Evolutionary conservation across 2,888 invertebrate genomes (phyloP), one percentile per base, ranked within the genome.

Genomic region (Sesia bembeciformis): DNA sequence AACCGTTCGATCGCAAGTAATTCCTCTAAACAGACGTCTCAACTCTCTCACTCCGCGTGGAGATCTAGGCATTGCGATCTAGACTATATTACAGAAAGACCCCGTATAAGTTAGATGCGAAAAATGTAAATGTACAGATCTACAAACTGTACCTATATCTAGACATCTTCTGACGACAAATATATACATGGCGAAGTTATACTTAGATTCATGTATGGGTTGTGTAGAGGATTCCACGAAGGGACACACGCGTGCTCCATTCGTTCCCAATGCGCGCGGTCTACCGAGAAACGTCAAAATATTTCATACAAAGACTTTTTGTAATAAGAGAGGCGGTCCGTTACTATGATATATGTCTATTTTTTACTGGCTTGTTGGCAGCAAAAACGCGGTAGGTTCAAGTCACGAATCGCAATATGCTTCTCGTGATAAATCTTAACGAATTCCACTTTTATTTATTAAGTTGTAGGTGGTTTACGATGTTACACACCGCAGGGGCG

Each of bases 391-490:
- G 78, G 68, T 70, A 58, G 68, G 74, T 69, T 62, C 60, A 61
- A 75, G 72, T 73, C 78, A 82, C 78, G 80, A 81, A 78, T 81
- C 74, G 81, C 82, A 82, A 83, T 82, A 80, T 75, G 74, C 75
- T 63, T 65, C 70, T 75, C 69, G 78, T 71, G 82, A 86, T 88
- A 88, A 88, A 88, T 89, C 86, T 87, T 84, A 76, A 74, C 75
- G 75, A 83, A 86, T 84, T 75, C 83, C 80, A 79, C 70, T 78
- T 85, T 85, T 85, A 87, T 87, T 87, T 87, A 89, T 89, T 88
- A 88, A 89, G 89, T 84, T 87, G 87, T 86, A 83, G 82, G 76
- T 78, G 80, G 83, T 87, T 89, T 88, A 88, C 83, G 89, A 85
- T 67, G 74, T 70, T 8, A 23, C 46, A 46, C 40, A 67, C 72